A percentile compares a stretch with the other conserved stretches of the same genome.
Evolutionary conservation across 2,797 vertebrate genomes (phyloP).

Genomic region (Falco peregrinus): DNA sequence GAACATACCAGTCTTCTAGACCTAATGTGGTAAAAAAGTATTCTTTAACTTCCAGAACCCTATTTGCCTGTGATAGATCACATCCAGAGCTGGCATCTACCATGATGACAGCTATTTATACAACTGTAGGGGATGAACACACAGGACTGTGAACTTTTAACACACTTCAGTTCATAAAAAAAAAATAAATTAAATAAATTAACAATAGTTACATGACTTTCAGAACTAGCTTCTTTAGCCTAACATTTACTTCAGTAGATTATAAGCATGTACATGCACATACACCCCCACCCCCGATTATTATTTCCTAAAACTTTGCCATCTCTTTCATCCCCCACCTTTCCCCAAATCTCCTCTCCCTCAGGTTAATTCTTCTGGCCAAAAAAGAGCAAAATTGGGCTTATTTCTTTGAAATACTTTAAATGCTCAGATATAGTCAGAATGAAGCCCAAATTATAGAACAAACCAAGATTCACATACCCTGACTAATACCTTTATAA

Average conservation of each 20-base stretch:
- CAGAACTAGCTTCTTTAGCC: background rate
- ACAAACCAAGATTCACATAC: background rate
- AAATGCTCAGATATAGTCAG: background rate
- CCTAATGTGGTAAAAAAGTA: background rate
- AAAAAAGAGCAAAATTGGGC: background rate
- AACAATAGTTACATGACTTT: background rate
- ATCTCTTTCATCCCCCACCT: background rate
- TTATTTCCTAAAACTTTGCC: background rate
- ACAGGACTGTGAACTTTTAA: background rate
- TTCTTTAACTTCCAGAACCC: background rate
- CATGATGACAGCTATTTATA: background rate
- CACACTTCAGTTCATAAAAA: background rate
- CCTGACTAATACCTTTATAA: background rate
- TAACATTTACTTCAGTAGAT: background rate
- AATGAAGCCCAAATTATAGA: background rate
- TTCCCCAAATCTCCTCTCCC: background rate
- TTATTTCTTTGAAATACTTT: background rate
- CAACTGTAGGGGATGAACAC: background rate
- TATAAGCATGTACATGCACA: rapidly evolving
- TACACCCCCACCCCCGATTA: background rate
- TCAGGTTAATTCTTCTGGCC: background rate
- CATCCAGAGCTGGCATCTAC: background rate
- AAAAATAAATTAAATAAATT: background rate
- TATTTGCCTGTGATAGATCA: background rate
- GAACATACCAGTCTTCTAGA: background rate